Evolutionary conservation across 2,797 vertebrate species (phyloP).

Genomic region (Tinamus major): DNA sequence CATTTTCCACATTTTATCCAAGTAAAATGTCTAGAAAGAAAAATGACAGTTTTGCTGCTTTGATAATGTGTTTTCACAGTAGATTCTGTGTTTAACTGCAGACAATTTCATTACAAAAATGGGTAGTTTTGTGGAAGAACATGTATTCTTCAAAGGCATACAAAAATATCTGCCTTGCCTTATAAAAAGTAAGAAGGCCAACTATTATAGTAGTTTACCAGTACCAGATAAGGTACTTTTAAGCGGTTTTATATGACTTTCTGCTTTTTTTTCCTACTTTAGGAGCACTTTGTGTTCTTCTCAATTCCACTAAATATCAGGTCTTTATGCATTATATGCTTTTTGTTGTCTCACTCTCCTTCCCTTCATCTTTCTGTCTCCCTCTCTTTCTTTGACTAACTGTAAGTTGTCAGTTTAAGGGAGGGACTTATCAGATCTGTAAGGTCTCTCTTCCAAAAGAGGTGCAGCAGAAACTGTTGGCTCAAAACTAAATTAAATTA

Average conservation of each 20-base stretch:
- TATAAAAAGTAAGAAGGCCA: neutral
- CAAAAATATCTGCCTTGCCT: neutral
- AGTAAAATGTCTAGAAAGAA: neutral
- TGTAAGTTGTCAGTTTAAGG: neutral
- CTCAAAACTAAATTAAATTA: neutral
- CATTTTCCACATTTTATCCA: neutral
- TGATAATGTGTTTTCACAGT: neutral
- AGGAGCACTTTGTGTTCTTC: neutral
- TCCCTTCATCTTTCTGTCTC: neutral
- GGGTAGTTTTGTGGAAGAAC: neutral
- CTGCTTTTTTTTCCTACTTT: neutral
- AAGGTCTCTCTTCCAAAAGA: neutral
- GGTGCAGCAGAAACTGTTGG: neutral
- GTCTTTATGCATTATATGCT: rapidly evolving
- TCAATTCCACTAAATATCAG: neutral
- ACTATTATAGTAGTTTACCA: neutral
- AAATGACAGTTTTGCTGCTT: neutral
- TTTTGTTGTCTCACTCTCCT: rapidly evolving
- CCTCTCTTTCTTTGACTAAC: neutral
- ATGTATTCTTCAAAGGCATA: neutral
- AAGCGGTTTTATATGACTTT: neutral
- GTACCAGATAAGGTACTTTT: neutral
- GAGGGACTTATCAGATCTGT: no score
- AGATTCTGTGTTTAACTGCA: neutral
- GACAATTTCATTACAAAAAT: neutral